phyloP scores from a whole-genome alignment of 2,113 vertebrate genomes.

The Rousettus leschenaultii region DNA sequence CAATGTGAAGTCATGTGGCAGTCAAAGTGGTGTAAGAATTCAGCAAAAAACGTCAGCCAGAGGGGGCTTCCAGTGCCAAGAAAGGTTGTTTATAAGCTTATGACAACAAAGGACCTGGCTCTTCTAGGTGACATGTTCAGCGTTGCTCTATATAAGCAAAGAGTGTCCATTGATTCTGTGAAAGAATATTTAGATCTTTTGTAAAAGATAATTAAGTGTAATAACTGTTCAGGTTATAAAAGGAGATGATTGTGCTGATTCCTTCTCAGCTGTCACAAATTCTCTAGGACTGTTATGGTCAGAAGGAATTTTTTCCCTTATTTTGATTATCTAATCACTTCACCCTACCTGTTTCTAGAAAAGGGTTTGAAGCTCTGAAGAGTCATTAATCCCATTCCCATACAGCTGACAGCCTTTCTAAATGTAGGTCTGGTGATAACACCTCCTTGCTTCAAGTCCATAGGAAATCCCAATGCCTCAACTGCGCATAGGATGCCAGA shows the following conservation, averaged over 20 bases:
- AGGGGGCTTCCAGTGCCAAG: not conserved
- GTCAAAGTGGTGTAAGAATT: not conserved
- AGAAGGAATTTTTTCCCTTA: not conserved
- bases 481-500: not conserved
- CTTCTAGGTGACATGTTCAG: not conserved
- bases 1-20: not conserved
- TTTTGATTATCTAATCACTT: not conserved
- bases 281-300: not conserved
- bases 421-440: not conserved
- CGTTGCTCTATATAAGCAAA: not conserved
- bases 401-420: not conserved
- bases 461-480: not conserved
- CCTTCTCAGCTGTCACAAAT: not conserved
- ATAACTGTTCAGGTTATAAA: conserved; percentile 14
- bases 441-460: not conserved
- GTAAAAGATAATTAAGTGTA: not conserved
- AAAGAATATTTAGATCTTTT: not conserved
- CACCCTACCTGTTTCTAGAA: not conserved
- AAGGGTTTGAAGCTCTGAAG: not conserved
- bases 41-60: not conserved
- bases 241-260: not conserved
- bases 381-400: not conserved
- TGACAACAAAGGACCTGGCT: not conserved
- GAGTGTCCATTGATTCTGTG: not conserved
- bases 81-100: not conserved